Evolutionary conservation across 2,113 vertebrate species (phyloP), one percentile per base, ranked within the genome.

Genomic region (Sorex araneus): DNA sequence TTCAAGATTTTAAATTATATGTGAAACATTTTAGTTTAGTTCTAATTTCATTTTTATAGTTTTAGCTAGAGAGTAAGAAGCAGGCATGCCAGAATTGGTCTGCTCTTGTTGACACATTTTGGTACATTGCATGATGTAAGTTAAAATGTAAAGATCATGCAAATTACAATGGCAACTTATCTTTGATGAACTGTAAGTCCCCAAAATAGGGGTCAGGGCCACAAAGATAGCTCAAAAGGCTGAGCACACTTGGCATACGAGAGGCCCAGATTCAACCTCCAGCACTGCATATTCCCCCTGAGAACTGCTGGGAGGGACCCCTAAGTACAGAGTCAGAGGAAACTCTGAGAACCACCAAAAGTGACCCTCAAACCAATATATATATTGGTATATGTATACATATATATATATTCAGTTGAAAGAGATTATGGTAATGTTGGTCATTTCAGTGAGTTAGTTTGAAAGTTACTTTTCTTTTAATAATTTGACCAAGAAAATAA

Each of bases 41-140:
- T 89, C n/a, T 27, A 78, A 89, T 50, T 89, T 93, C 25, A 74
- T 66, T 92, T 54, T 30, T 10, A 5, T 77, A 30, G 6, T 64
- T 83, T 71, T 6, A 36, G 71, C 30, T 8, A n/a, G 25, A 76
- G 66, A 69, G 27, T 88, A 18, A 34, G 76, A 86, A 63, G 27
- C 70, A 36, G 16, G 10, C n/a, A 50, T 70, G 32, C 21, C 32
- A 71, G 32, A 34, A 36, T 71, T 71, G 18, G 77, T 77, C 25
- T 47, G 2, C 47, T 69, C 23, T 50, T 82, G 60, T 82, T 76
- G 60, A 10, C 8, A 70, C 8, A 25, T 30, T 36, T 28, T 28
- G 25, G 30, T 73, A 16, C 10, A 78, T 11, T 87, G 4, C 34
- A 6, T 4, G 25, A n/a, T 50, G 11, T 82, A 70, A 83, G 2